Conservation (phyloP, 2,888 invertebrate species). For the Pachycephus smyrnensis region DNA sequence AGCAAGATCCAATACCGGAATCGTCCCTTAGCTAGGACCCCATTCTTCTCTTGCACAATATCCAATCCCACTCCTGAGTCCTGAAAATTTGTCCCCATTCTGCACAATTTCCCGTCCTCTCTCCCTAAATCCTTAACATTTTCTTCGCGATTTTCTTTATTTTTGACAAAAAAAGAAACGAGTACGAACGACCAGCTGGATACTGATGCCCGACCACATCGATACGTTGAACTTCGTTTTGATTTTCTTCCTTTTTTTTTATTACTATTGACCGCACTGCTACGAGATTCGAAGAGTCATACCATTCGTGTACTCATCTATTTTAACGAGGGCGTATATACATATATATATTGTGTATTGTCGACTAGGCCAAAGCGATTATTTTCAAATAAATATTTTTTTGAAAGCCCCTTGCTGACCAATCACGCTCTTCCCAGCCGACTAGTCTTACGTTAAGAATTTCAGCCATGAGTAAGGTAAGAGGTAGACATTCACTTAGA, state of each 20-base stretch:
- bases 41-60: neutral
- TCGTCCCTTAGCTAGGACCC: neutral
- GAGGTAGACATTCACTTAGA: neutral
- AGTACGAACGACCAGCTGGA: constrained; percentile 29
- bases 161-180: constrained; percentile 12
- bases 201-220: constrained; percentile 30
- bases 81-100: neutral
- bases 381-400: constrained; percentile 43
- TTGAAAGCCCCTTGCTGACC: constrained; percentile 16
- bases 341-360: constrained; percentile 26
- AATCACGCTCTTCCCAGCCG: neutral
- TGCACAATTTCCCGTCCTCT: neutral
- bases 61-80: neutral
- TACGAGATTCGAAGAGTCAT: constrained; percentile 14
- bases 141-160: constrained; percentile 2
- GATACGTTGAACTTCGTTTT: constrained; percentile 4
- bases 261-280: constrained; percentile 15
- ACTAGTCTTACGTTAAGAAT: neutral
- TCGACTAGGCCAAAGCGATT: constrained; percentile 33
- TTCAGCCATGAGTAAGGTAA: neutral
- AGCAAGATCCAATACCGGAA: neutral
- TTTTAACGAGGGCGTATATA: neutral
- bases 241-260: constrained; percentile 7
- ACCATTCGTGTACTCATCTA: neutral
- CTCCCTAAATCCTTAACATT: neutral